phyloP scores from a whole-genome alignment of 2,888 invertebrate species.

The Watsonalla binaria region DNA sequence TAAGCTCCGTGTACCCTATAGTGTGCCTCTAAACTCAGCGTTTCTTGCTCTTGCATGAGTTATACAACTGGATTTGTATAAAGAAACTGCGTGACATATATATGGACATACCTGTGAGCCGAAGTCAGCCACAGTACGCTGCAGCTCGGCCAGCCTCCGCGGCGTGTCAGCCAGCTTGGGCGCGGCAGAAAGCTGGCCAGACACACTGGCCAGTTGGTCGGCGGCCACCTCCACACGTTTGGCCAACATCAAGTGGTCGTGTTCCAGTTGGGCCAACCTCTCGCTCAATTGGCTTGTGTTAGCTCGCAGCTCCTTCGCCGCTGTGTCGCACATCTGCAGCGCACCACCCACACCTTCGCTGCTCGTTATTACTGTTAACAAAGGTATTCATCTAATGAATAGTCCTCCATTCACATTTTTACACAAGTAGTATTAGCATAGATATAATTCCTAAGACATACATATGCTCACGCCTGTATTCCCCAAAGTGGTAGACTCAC shows the following conservation, averaged over 20 bases:
- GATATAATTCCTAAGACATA: too few species aligned
- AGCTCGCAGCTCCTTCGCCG: conserved; percentile 81
- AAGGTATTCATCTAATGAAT: conserved; percentile 3
- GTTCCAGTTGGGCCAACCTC: conserved; percentile 78
- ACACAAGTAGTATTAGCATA: too few species aligned
- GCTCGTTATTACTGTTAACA: conserved; percentile 80
- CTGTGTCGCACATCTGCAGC: conserved; percentile 84
- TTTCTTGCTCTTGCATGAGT: too few species aligned
- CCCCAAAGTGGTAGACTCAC: too few species aligned
- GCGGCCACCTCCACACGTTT: conserved; percentile 60
- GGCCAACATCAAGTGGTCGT: conserved; percentile 66
- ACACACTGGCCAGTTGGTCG: conserved; percentile 71
- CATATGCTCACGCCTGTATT: too few species aligned
- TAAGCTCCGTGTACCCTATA: too few species aligned
- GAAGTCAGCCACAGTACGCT: conserved; percentile 77
- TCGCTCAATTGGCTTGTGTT: conserved; percentile 81
- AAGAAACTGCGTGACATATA: not conserved
- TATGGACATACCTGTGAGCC: conserved; percentile 75
- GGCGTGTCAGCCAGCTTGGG: conserved; percentile 80
- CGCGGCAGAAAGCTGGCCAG: conserved; percentile 77
- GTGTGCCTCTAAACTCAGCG: too few species aligned
- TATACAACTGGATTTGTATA: too few species aligned
- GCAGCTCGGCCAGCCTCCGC: conserved; percentile 71
- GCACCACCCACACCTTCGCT: conserved; percentile 84
- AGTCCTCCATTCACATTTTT: not conserved